A percentile compares a stretch with the other conserved stretches of the same genome.
These are phyloP conservation scores for Vulpes ferrilata DNA, from an alignment of 2,113 vertebrate genomes.

Conservation along the genomic window DNA sequence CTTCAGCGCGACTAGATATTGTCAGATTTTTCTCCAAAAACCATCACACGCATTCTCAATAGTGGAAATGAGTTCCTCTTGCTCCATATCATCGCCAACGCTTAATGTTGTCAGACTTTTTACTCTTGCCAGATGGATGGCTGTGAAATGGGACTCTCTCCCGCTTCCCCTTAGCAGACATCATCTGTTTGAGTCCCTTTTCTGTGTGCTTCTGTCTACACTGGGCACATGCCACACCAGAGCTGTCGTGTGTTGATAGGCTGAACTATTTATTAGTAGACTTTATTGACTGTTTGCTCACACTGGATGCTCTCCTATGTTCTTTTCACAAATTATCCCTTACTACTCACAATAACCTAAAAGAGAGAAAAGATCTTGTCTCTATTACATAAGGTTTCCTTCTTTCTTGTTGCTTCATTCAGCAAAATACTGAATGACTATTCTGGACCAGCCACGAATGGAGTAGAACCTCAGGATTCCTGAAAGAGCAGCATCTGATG, in stretches of 20 bases:
- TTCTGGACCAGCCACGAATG: not conserved
- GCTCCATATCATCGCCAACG: not conserved
- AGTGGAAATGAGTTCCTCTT: not conserved
- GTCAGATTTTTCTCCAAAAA: not conserved
- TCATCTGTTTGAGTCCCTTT: no score
- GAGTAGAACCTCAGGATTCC: not conserved
- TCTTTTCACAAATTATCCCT: not conserved
- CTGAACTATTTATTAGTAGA: no score
- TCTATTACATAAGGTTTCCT: not conserved
- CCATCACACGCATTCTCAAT: not conserved
- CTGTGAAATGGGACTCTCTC: not conserved
- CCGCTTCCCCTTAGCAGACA: not conserved
- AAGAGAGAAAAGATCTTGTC: not conserved
- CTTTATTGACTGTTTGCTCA: not conserved
- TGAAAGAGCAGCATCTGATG: not conserved
- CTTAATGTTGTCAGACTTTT: not conserved
- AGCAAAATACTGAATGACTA: not conserved
- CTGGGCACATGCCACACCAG: fast-evolving
- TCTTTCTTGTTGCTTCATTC: not conserved
- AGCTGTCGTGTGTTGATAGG: fast-evolving
- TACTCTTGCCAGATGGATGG: not conserved
- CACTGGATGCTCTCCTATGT: not conserved
- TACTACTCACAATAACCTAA: not conserved
- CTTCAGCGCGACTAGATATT: not conserved
- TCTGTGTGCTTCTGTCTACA: not conserved